Evolutionary conservation across 53 echinoderm and acorn worm species (phyloP).

Genomic region (Mesocentrotus franciscanus): DNA sequence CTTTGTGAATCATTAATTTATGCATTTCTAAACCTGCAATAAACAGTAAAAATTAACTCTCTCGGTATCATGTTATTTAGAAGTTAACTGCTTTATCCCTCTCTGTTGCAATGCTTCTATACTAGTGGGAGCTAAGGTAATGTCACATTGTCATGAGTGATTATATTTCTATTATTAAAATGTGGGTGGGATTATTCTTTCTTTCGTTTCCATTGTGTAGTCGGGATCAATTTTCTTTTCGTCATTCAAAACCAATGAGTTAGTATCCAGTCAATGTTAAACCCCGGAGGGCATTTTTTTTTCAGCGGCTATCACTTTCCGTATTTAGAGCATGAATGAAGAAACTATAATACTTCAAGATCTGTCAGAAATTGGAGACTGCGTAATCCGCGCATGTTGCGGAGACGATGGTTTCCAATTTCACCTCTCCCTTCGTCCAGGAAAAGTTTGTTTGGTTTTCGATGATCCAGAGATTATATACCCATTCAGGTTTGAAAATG

Average conservation of each 20-base stretch:
- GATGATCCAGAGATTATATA: neutral
- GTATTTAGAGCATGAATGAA: neutral
- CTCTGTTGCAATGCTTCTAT: neutral
- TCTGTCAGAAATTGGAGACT: slow-evolving; percentile 11
- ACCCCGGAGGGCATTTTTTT: neutral
- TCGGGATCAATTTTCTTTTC: neutral
- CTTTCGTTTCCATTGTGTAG: neutral
- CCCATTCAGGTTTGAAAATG: neutral
- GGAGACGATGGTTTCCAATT: neutral
- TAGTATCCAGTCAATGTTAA: neutral
- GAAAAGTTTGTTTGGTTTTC: slow-evolving; percentile 11
- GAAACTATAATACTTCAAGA: neutral
- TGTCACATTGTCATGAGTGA: neutral
- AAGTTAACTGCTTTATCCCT: neutral
- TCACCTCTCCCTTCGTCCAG: neutral
- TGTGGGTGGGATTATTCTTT: neutral
- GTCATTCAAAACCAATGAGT: neutral
- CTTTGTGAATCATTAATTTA: too few species aligned
- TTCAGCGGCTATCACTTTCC: neutral
- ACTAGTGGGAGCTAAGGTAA: neutral
- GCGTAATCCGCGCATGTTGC: neutral
- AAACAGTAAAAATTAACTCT: too few species aligned
- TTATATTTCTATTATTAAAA: neutral
- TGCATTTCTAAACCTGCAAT: too few species aligned
- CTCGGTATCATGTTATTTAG: too few species aligned